Conservation (phyloP, 2,888 invertebrate genomes). For the Drosophila barbarae region DNA sequence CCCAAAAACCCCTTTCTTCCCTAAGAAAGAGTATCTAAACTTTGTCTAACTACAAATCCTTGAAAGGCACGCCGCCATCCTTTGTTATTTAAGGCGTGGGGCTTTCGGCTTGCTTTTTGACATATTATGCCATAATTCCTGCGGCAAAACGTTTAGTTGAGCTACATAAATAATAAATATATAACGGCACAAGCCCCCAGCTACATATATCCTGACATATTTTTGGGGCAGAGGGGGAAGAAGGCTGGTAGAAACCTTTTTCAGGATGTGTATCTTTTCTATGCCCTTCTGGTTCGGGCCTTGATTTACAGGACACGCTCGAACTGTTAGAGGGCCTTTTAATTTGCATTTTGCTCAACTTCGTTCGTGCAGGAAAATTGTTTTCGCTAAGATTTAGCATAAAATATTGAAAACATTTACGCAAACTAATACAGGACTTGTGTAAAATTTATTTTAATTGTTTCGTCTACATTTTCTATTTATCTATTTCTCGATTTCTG, state of each 20-base stretch:
- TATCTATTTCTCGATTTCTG: conserved; percentile 3
- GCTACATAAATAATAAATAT: conserved; percentile 73
- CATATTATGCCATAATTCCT: conserved; percentile 71
- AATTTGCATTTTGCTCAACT: conserved; percentile 72
- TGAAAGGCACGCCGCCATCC: not conserved
- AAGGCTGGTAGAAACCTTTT: conserved; percentile 15
- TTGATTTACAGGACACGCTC: conserved; percentile 63
- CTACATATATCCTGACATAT: conserved; percentile 27
- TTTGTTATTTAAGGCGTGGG: conserved; percentile 54
- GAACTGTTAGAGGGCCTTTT: conserved; percentile 42
- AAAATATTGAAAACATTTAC: conserved; percentile 70
- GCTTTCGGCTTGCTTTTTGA: conserved; percentile 56
- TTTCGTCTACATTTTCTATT: conserved; percentile 22
- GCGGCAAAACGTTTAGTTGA: conserved; percentile 74
- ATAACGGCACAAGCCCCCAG: conserved; percentile 25
- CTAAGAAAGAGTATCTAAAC: conserved; percentile 41
- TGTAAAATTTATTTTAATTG: conserved; percentile 69
- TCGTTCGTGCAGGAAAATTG: conserved; percentile 69
- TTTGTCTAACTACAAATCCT: not conserved
- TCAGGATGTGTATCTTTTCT: conserved; percentile 37
- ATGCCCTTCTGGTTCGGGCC: conserved; percentile 25
- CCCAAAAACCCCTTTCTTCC: not conserved
- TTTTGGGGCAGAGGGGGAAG: not conserved
- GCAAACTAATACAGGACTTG: conserved; percentile 35
- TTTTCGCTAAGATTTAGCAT: conserved; percentile 68